These are phyloP conservation scores for Festucalex cinctus DNA, from an alignment of 2,113 vertebrate species.

Conservation along the genomic window DNA sequence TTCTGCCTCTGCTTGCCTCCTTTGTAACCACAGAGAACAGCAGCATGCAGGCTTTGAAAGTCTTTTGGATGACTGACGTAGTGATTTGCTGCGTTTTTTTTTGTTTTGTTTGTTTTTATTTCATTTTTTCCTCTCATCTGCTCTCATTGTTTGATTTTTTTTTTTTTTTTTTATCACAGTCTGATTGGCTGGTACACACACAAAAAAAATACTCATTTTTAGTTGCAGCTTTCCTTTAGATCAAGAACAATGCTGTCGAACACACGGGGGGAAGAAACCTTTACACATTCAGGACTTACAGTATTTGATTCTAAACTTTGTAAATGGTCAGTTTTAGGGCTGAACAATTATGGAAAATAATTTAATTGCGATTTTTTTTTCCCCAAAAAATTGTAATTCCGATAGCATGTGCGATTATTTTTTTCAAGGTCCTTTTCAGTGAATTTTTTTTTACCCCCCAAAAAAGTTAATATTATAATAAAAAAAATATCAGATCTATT, in stretches of 20 bases:
- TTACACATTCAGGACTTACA: background rate
- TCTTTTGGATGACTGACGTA: constrained; percentile 48
- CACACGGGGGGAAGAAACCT: background rate
- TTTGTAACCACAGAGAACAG: constrained; percentile 60
- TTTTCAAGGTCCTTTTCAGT: too few species aligned
- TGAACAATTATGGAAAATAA: too few species aligned
- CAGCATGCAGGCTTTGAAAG: constrained; percentile 52
- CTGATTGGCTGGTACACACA: background rate
- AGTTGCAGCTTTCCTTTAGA: background rate
- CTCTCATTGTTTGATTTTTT: constrained; percentile 23
- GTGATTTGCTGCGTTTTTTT: constrained; percentile 40
- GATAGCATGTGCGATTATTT: too few species aligned
- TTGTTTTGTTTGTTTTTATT: background rate
- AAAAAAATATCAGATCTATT: too few species aligned
- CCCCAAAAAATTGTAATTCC: too few species aligned
- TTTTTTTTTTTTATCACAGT: constrained; percentile 1
- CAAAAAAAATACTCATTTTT: background rate
- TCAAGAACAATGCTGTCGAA: background rate
- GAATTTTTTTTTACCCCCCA: too few species aligned
- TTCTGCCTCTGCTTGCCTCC: constrained; percentile 45
- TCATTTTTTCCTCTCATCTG: constrained; percentile 21
- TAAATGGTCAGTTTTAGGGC: too few species aligned
- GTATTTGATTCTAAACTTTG: too few species aligned
- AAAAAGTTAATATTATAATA: too few species aligned
- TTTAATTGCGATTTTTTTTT: too few species aligned